Evolutionary conservation across 2,113 vertebrate genomes (phyloP).

Genomic region (Progne subis): DNA sequence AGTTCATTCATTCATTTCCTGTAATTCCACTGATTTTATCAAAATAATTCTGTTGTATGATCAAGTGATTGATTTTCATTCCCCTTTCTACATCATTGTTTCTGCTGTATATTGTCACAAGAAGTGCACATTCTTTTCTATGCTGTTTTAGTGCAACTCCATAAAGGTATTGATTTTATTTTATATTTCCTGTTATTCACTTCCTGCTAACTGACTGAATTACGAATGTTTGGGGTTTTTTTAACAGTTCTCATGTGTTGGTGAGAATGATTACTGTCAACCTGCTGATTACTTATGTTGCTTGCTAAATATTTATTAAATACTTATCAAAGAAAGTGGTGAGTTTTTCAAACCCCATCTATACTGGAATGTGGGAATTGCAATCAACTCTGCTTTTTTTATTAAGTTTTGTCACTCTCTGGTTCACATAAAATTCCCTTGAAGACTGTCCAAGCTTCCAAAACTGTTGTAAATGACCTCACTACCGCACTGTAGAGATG

Average conservation of each 20-base stretch:
- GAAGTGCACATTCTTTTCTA: not conserved
- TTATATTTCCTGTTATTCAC: not conserved
- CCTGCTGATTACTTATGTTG: not conserved
- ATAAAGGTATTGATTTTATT: not conserved
- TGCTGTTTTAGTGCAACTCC: not conserved
- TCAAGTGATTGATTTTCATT: conserved; percentile 8
- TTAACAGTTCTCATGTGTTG: not conserved
- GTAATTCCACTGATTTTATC: not conserved
- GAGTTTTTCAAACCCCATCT: not conserved
- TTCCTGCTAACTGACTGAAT: not conserved
- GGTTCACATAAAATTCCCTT: not conserved
- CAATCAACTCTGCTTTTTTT: not conserved
- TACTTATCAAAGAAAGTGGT: not conserved
- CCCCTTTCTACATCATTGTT: not conserved
- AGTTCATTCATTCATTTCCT: not conserved
- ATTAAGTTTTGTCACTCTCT: not conserved
- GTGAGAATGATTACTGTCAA: not conserved
- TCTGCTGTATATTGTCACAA: not conserved
- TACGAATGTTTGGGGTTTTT: not conserved
- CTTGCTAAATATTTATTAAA: not conserved
- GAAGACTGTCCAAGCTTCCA: not conserved
- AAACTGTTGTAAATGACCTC: not conserved
- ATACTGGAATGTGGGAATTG: not conserved
- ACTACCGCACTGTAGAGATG: not conserved
- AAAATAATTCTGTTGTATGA: not conserved